Evolutionary conservation across 2,797 vertebrate genomes (phyloP).

Genomic region (Tamandua tetradactyla): DNA sequence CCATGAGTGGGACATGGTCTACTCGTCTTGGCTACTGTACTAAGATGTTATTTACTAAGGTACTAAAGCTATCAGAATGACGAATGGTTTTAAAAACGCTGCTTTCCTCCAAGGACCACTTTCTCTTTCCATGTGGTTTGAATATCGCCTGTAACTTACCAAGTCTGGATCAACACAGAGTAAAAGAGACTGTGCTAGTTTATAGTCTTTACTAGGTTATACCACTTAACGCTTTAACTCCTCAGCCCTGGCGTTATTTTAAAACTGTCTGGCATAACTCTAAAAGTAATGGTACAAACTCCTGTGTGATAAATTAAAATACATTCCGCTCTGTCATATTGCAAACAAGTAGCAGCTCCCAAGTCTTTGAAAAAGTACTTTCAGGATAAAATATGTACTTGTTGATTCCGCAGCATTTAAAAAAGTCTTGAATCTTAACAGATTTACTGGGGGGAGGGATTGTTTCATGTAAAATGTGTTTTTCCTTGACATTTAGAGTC

Average conservation of each 20-base stretch:
- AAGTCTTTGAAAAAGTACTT: constrained; percentile 82
- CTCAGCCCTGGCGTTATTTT: constrained; percentile 44
- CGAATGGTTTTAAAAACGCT: too few relatives aligned
- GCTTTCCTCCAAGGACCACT: background rate
- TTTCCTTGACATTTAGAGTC: constrained; percentile 84
- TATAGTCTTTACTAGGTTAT: background rate
- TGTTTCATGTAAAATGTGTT: constrained; percentile 78
- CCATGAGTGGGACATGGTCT: fast-evolving
- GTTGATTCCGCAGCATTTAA: constrained; percentile 68
- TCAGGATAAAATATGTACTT: constrained; percentile 82
- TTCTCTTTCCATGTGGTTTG: background rate
- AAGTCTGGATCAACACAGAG: background rate
- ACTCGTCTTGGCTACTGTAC: fast-evolving
- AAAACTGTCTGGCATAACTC: constrained; percentile 62
- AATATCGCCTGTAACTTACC: background rate
- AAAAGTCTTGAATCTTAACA: constrained; percentile 74
- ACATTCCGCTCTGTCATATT: constrained; percentile 47
- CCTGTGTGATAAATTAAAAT: constrained; percentile 80
- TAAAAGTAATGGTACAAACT: constrained; percentile 69
- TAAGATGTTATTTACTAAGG: fast-evolving
- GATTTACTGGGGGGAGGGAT: constrained; percentile 72
- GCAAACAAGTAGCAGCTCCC: constrained; percentile 71
- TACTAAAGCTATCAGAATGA: background rate
- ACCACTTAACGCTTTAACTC: background rate
- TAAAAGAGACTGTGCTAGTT: constrained; percentile 8